Evolutionary conservation across 2,888 invertebrate genomes (phyloP).

Genomic region (Desoria tigrina): DNA sequence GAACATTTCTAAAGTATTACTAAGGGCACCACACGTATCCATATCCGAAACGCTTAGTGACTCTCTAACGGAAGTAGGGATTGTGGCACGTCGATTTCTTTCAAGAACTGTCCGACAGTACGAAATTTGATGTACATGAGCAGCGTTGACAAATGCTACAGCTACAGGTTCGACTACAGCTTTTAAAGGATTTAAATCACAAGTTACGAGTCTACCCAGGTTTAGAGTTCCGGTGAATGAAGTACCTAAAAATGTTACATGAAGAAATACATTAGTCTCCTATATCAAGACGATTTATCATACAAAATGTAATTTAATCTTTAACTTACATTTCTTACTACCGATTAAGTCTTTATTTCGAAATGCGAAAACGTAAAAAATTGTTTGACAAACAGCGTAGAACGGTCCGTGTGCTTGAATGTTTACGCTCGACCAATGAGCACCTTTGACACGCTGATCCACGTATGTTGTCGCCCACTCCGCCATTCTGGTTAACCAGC

Average conservation of each 20-base stretch:
- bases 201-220: slow-evolving; percentile 80
- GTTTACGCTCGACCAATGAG: slow-evolving; percentile 62
- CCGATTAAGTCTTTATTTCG: slow-evolving; percentile 79
- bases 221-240: slow-evolving; percentile 58
- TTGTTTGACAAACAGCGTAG: slow-evolving; percentile 85
- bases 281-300: slow-evolving; percentile 10
- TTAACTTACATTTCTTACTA: slow-evolving; percentile 70
- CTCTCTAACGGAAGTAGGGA: slow-evolving; percentile 40
- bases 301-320: neutral
- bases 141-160: slow-evolving; percentile 77
- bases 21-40: slow-evolving; percentile 22
- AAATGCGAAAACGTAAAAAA: slow-evolving; percentile 90
- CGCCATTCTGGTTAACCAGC: slow-evolving; percentile 69
- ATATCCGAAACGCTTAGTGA: slow-evolving; percentile 23
- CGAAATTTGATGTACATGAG: slow-evolving; percentile 81
- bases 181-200: slow-evolving; percentile 82
- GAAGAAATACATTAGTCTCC: too few species aligned
- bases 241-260: slow-evolving; percentile 33
- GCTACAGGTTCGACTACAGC: slow-evolving; percentile 76
- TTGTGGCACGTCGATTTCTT: slow-evolving; percentile 63
- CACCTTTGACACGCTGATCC: slow-evolving; percentile 65
- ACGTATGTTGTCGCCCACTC: slow-evolving; percentile 86
- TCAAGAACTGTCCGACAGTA: slow-evolving; percentile 91
- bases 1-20: slow-evolving; percentile 64
- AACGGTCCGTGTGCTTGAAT: slow-evolving; percentile 80